phyloP scores from a whole-genome alignment of 2,888 invertebrate genomes.

The Pandemis cinnamomeana region DNA sequence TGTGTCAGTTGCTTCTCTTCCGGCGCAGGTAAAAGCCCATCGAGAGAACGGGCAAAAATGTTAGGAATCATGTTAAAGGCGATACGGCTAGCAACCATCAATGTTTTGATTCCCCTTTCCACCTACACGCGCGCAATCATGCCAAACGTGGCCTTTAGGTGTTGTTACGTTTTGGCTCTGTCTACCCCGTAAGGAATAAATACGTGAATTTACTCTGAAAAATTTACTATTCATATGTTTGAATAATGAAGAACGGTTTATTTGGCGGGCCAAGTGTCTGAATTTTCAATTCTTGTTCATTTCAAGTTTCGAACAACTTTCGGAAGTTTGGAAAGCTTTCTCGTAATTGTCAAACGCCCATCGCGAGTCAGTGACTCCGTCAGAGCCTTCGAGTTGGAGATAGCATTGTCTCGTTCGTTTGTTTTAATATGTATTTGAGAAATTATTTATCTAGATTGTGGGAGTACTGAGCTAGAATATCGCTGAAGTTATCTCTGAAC shows the following conservation, averaged over 20 bases:
- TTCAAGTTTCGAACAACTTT: constrained; percentile 28
- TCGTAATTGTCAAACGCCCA: constrained; percentile 32
- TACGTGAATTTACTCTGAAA: not conserved
- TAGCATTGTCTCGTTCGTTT: constrained; percentile 25
- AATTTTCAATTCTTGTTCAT: constrained; percentile 23
- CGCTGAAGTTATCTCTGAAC: too few relatives aligned
- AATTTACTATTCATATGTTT: not conserved
- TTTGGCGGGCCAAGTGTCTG: not conserved
- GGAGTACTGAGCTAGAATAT: not conserved
- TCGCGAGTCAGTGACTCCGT: constrained; percentile 15
- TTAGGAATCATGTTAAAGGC: too few relatives aligned
- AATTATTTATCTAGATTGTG: not conserved
- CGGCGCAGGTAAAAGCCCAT: too few relatives aligned
- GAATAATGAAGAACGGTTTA: not conserved
- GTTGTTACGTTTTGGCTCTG: too few relatives aligned
- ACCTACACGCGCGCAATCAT: too few relatives aligned
- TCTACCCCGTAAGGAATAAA: too few relatives aligned
- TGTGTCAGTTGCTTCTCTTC: too few relatives aligned
- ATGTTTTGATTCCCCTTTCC: too few relatives aligned
- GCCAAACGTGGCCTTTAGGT: too few relatives aligned
- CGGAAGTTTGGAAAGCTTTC: constrained; percentile 25
- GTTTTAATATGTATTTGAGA: not conserved
- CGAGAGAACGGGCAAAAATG: too few relatives aligned
- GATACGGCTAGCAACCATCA: too few relatives aligned
- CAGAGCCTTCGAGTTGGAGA: constrained; percentile 7